phyloP scores from a whole-genome alignment of 2,113 vertebrate species.

The Phocoena sinus region DNA sequence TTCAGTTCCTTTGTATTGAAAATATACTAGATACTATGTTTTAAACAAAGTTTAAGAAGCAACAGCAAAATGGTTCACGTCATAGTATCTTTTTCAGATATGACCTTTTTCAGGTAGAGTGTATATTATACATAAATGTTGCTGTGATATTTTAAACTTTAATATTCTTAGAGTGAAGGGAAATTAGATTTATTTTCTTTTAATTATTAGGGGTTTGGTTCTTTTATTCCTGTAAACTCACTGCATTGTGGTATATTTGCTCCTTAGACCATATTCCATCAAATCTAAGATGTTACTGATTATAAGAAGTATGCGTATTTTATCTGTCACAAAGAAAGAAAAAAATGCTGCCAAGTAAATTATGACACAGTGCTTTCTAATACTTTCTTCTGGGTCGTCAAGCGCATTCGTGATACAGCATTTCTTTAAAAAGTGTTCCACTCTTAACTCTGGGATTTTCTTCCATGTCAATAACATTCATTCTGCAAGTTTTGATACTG shows the following conservation, averaged over 20 bases:
- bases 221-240: not conserved
- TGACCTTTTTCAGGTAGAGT: not conserved
- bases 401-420: not conserved
- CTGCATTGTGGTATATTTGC: not conserved
- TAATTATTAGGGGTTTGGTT: not conserved
- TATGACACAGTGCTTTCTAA: not conserved
- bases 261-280: not conserved
- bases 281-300: not conserved
- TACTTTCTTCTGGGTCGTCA: not conserved
- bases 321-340: not conserved
- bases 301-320: not conserved
- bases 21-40: not conserved
- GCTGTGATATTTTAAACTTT: not conserved
- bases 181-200: not conserved
- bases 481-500: not conserved
- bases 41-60: not conserved
- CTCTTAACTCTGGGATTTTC: not conserved
- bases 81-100: not conserved
- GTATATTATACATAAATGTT: not conserved
- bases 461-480: not conserved
- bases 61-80: not conserved
- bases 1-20: not conserved
- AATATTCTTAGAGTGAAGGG: slow-evolving; percentile 1
- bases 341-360: not conserved
- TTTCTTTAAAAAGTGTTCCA: not conserved